These are phyloP conservation scores for Caenorhabditis auriculariae DNA, from an alignment of 2,888 invertebrate genomes.

Conservation along the genomic window DNA sequence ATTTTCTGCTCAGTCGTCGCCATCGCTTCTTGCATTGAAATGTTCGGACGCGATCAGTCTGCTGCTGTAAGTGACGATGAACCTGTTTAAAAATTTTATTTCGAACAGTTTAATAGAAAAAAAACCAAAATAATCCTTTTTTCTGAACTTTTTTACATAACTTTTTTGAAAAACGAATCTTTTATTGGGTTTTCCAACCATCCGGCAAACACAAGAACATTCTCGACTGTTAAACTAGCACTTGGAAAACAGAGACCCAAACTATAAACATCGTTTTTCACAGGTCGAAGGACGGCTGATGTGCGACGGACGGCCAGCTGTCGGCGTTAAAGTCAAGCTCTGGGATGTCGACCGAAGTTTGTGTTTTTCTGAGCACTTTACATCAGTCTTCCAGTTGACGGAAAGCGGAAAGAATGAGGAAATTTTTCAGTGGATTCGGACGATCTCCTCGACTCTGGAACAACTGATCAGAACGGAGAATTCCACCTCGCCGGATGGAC, in stretches of 20 bases:
- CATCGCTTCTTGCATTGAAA: slow-evolving; percentile 19
- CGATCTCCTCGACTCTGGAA: slow-evolving; percentile 38
- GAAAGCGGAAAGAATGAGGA: too few relatives aligned
- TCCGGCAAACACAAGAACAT: too few relatives aligned
- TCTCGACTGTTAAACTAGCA: too few relatives aligned
- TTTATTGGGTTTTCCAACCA: too few relatives aligned
- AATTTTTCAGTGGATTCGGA: slow-evolving; percentile 34
- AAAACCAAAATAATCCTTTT: too few relatives aligned
- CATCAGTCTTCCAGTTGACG: too few relatives aligned
- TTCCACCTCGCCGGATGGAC: slow-evolving; percentile 45
- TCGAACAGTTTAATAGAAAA: too few relatives aligned
- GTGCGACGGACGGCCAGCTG: slow-evolving; percentile 33
- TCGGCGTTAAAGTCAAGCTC: slow-evolving; percentile 38
- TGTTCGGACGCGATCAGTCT: slow-evolving; percentile 40
- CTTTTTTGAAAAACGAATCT: too few relatives aligned
- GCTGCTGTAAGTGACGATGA: slow-evolving; percentile 18
- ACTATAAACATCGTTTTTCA: too few relatives aligned
- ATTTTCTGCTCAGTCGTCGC: slow-evolving; percentile 15
- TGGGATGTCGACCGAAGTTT: slow-evolving; percentile 44
- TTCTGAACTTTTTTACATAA: too few relatives aligned
- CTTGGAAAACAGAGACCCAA: too few relatives aligned
- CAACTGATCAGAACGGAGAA: slow-evolving; percentile 35
- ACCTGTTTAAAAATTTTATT: too few relatives aligned
- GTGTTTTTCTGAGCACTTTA: background rate
- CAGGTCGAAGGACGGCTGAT: slow-evolving; percentile 36